These are phyloP conservation scores for Aplodontia rufa DNA, from an alignment of 2,113 vertebrate species.

Conservation along the genomic window DNA sequence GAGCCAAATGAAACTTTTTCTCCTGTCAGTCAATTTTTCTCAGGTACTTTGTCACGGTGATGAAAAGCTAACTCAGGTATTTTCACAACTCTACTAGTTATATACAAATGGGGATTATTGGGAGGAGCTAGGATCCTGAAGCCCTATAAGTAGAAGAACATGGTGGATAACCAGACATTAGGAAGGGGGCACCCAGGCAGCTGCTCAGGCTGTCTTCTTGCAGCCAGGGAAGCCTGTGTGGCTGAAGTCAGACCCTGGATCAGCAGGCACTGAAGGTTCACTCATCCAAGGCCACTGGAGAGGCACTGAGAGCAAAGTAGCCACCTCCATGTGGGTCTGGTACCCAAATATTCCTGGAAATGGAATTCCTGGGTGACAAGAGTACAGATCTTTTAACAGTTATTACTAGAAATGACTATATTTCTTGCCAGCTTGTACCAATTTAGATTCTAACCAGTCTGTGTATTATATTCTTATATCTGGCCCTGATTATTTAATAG, in stretches of 20 bases:
- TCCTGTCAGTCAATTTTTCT: not conserved
- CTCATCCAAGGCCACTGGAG: too few relatives aligned
- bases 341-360: not conserved
- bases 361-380: not conserved
- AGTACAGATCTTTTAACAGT: not conserved
- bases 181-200: not conserved
- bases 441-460: not conserved
- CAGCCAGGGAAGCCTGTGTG: not conserved
- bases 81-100: not conserved
- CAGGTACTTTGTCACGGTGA: not conserved
- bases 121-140: not conserved
- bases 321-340: not conserved
- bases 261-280: not conserved
- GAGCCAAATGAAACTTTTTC: not conserved
- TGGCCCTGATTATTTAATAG: not conserved
- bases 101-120: not conserved
- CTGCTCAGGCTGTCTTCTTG: not conserved
- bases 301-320: not conserved
- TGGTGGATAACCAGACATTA: not conserved
- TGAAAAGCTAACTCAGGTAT: not conserved
- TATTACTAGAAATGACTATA: not conserved
- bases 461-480: not conserved
- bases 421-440: not conserved
- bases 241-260: not conserved
- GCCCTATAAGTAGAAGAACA: not conserved